Base-by-base conservation (phyloP, 1,140 invertebrate species). In the Lordiphosa mommai region DNA sequence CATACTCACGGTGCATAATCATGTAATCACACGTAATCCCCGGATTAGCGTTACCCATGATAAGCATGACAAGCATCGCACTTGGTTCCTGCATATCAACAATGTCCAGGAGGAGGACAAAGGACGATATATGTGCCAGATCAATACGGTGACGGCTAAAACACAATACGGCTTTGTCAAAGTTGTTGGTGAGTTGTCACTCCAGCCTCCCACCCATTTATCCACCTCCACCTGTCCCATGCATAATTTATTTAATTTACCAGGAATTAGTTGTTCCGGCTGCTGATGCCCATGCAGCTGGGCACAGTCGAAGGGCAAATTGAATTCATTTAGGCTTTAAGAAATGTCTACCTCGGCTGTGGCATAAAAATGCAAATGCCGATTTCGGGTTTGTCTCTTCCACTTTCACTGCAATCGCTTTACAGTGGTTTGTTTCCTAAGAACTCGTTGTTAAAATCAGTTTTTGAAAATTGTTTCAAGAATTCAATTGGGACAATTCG, bases 121-220 rank as follows among this genome's bases (percentile, higher is more conserved):
- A 71, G 97, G 97, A 29, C 91, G 94, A 16, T 98, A 98, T 90
- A 97, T 97, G 95, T 98, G 97, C 89, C 97, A 98, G 90, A 96
- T 98, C 79, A 98, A 98, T 90, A 97, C 97, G 2, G 96, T 96
- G 64, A 96, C 95, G 36, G 95, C 94, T 49, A 96, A 97, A 91
- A 97, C 96, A 16, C 95, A 97, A 89, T 96, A 96, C 72, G 97
- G 96, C 59, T 97, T 96, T 89, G 91, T 99, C 32, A 94, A 97
- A 89, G 96, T 99, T 77, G 96, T 97, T 56, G 96, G 97, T 98
- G 90, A 95, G 95, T 90, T 37, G 8, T 12, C 1, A 6, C 13
- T 51, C 6, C 23, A 14, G 43, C 23, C 14, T 17, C 16, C 16
- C 16, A 1, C 16, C 3, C 16, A 3, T 17, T 17, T 1, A 4